Base-by-base conservation (phyloP, 2,888 invertebrate genomes). In the Nomada ruficornis region DNA sequence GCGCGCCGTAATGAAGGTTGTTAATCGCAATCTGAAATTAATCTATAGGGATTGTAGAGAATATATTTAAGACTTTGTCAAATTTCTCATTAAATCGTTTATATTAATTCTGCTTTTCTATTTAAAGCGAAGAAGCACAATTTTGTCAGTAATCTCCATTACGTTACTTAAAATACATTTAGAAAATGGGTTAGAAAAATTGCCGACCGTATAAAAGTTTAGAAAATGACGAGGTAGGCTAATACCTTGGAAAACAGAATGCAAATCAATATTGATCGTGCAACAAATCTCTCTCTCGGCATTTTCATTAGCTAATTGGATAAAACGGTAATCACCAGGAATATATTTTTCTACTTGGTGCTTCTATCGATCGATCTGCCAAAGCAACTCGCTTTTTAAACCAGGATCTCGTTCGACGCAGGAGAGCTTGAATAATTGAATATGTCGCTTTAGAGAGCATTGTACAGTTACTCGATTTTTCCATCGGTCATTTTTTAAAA, bases 221-320 rank as follows among this genome's bases (percentile, higher is more conserved):
- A 7, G 67, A 52, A 29, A 54, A 60, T 44, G 44, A 29, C 42
- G 26, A 44, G 36, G 13, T 64, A 74, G 29, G 64, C 23, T 62
- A 67, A 59, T 59, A 57, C 63, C 44, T 36, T 52, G 18, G 18
- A 7, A 20, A 47, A n/a, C 26, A 26, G 18, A 59, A 42, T 10
- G 36, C 15, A 23, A 57, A 23, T 60, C 29, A 65, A 23, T 44
- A 20, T 29, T 57, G 69, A n/a, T 63, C 59, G 26, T 20, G 15
- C 59, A 78, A 64, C 69, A 54, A 69, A 62, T 77, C 54, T 63
- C 65, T 80, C 75, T 80, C 80, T 54, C 63, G 68, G 68, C 59
- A 42, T 52, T 63, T 68, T 74, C 69, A 36, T 65, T 62, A 50
- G 54, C 23, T 26, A 42, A 80, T 71, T 54, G 65, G 50, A 54